A percentile compares a stretch with the other conserved stretches of the same genome.
These are phyloP conservation scores for Lepidurus arcticus DNA, from an alignment of 1,140 invertebrate species.

Conservation along the genomic window DNA sequence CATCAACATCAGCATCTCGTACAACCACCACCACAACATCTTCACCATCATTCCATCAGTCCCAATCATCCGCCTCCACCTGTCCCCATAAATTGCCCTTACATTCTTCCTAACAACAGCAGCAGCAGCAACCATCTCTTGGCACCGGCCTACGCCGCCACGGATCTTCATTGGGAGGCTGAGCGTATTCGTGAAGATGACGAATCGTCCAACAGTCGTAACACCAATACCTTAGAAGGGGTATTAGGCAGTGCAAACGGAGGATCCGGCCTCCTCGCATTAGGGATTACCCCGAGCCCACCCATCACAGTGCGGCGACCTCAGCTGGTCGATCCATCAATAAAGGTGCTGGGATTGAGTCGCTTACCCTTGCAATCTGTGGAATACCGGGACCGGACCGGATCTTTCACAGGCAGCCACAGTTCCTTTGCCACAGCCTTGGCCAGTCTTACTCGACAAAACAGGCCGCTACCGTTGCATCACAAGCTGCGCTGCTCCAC, in stretches of 20 bases:
- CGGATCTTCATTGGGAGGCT: not conserved
- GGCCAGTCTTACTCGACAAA: conserved; percentile 10
- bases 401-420: conserved; percentile 35
- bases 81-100: not conserved
- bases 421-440: conserved; percentile 26
- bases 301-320: conserved; percentile 15
- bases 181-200: conserved; percentile 30
- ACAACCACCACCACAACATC: not conserved
- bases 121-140: not conserved
- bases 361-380: not conserved
- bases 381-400: conserved; percentile 12
- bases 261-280: conserved; percentile 25
- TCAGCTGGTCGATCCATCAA: conserved; percentile 22
- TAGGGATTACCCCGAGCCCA: conserved; percentile 29
- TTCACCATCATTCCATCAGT: conserved; percentile 8
- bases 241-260: conserved; percentile 12
- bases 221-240: conserved; percentile 34
- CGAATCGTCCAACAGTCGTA: conserved; percentile 35
- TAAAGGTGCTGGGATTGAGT: not conserved
- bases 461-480: not conserved
- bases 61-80: conserved; percentile 2
- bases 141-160: not conserved
- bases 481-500: not conserved
- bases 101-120: not conserved
- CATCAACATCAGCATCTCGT: conserved; percentile 8